Evolutionary conservation across 2,888 invertebrate genomes (phyloP), one percentile per base, ranked within the genome.

Genomic region (Acanthosepion lycidas): DNA sequence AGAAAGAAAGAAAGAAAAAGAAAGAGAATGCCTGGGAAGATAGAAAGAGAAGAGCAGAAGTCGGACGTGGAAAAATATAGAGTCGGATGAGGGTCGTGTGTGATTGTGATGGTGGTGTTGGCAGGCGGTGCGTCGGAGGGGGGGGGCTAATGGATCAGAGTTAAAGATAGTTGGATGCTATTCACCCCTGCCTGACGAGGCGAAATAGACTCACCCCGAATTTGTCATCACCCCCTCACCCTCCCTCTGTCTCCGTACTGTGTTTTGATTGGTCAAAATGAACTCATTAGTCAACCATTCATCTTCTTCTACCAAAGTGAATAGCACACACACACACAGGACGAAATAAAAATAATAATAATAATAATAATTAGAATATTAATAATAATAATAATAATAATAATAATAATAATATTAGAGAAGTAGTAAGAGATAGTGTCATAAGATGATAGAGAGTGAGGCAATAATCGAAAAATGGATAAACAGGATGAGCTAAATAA

Each of bases 211-310:
- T 78, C 78, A 78, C 78, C 78, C 78, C 78, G n/a, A 78, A 28
- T 78, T 78, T 78, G n/a, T 78, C 78, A 78, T 78, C 78, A 78
- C 78, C n/a, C n/a, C 9, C 78, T 18, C n/a, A 12, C 78, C 8
- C 78, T 78, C 78, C 28, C 78, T 12, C 78, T n/a, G 8, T 12
- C 12, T 78, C 78, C n/a, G 28, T 78, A n/a, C 78, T 78, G 78
- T 78, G 78, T 78, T 78, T 78, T 78, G 78, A 78, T 78, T 78
- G 78, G 78, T 78, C 78, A 78, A n/a, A 78, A 78, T 78, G 78
- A 78, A 78, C 78, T 78, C 78, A 78, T 78, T 78, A 78, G 78
- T n/a, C 78, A 78, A n/a, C 78, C 78, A 78, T 78, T 78, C 78
- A 78, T 78, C 28, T n/a, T 78, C 28, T n/a, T 78, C n/a, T 78